phyloP scores from a whole-genome alignment of 2,797 vertebrate species.

The Mus minutoides region DNA sequence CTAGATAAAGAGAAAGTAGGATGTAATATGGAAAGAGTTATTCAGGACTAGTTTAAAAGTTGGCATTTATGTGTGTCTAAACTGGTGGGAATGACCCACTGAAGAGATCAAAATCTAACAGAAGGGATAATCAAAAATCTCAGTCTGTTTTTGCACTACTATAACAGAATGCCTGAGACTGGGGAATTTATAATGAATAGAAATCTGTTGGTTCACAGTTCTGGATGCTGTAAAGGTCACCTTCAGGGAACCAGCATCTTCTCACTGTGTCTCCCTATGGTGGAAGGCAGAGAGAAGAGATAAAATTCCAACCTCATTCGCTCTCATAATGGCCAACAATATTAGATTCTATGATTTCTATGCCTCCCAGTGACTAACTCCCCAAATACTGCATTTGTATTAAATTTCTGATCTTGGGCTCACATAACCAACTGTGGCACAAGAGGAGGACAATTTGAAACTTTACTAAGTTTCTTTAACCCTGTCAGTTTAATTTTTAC shows the following conservation, averaged over 20 bases:
- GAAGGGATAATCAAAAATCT: not conserved
- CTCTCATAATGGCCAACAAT: not conserved
- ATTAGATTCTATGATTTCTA: not conserved
- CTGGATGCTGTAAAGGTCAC: not conserved
- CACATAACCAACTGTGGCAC: not conserved
- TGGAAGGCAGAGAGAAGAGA: not conserved
- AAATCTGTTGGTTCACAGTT: not conserved
- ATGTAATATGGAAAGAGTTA: not conserved
- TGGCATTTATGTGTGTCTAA: slow-evolving; percentile 1
- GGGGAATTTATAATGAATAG: not conserved
- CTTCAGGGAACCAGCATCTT: no score
- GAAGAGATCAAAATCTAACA: slow-evolving; percentile 8
- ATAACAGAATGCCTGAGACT: not conserved
- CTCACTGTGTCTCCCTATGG: no score
- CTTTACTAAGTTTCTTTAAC: slow-evolving; percentile 21
- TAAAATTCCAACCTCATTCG: not conserved
- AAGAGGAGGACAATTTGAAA: not conserved
- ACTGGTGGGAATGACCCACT: not conserved
- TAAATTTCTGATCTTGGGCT: not conserved
- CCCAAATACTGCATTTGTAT: not conserved
- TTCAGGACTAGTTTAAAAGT: not conserved
- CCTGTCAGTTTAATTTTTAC: not conserved
- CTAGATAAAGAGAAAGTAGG: not conserved
- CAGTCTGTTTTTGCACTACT: not conserved
- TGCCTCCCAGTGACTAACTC: not conserved